Percentiles rank a stretch among this genome's conserved stretches.
These are phyloP conservation scores for Luffia ferchaultella DNA, from an alignment of 2,888 invertebrate genomes.

Conservation along the genomic window DNA sequence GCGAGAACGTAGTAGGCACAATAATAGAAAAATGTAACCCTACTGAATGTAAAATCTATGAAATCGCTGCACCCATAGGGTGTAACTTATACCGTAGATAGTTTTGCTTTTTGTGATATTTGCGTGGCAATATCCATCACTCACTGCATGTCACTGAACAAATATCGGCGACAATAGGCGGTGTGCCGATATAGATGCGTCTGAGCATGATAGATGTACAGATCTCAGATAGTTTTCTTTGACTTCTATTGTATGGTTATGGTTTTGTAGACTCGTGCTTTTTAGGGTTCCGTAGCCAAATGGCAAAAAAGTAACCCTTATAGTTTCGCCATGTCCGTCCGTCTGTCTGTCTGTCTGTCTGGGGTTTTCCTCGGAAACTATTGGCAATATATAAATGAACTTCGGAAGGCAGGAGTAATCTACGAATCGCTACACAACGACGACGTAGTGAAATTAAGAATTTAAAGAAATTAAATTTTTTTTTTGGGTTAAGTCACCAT, in stretches of 20 bases:
- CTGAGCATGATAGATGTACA: slow-evolving; percentile 52
- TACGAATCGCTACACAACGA: too few relatives aligned
- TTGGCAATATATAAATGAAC: too few relatives aligned
- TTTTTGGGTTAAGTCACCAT: too few relatives aligned
- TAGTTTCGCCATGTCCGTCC: too few relatives aligned
- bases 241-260: slow-evolving; percentile 13
- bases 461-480: too few relatives aligned
- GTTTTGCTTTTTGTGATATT: slow-evolving; percentile 65
- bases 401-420: too few relatives aligned
- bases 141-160: slow-evolving; percentile 62
- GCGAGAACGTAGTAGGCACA: too few relatives aligned
- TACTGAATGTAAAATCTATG: neutral
- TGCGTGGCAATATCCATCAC: slow-evolving; percentile 65
- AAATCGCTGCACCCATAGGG: slow-evolving; percentile 10
- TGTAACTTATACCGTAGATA: slow-evolving; percentile 59
- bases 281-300: slow-evolving; percentile 30
- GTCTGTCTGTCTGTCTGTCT: too few relatives aligned
- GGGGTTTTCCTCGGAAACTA: too few relatives aligned
- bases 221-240: slow-evolving; percentile 52
- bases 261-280: slow-evolving; percentile 19
- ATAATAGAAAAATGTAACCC: too few relatives aligned
- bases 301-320: too few relatives aligned
- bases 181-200: neutral
- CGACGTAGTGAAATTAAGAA: too few relatives aligned
- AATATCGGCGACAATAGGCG: slow-evolving; percentile 58